A percentile compares a stretch with the other conserved stretches of the same genome.
Evolutionary conservation across 2,797 vertebrate species (phyloP).

Genomic region (Ciconia nigra): DNA sequence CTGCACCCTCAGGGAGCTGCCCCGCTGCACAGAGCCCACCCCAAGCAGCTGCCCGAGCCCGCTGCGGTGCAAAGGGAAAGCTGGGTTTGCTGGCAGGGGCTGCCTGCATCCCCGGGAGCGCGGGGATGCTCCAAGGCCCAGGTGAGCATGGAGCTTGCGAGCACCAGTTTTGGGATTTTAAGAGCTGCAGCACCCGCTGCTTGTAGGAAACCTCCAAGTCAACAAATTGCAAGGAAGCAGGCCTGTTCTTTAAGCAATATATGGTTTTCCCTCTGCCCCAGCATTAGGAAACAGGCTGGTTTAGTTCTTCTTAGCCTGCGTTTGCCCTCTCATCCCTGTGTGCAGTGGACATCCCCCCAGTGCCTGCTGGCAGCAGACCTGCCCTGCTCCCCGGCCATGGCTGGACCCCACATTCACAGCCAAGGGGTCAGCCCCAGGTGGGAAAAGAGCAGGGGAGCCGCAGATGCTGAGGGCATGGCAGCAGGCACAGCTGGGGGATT

Average conservation of each 20-base stretch:
- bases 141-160: accelerated
- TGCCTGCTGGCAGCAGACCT: too few species aligned
- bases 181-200: accelerated
- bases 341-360: too few species aligned
- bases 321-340: neutral
- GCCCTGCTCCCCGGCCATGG: accelerated
- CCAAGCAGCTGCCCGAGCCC: neutral
- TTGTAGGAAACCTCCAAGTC: neutral
- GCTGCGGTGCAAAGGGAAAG: accelerated
- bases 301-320: too few species aligned
- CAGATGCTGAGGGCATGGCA: too few species aligned
- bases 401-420: neutral
- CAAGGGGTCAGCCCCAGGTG: neutral
- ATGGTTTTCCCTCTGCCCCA: neutral
- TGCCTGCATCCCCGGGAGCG: neutral
- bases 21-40: neutral
- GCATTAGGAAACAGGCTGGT: accelerated
- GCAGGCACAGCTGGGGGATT: too few species aligned
- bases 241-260: neutral
- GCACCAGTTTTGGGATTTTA: neutral
- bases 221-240: neutral
- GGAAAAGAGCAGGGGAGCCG: neutral
- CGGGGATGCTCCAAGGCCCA: accelerated
- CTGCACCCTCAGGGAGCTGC: neutral
- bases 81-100: accelerated